A percentile compares a stretch with the other conserved stretches of the same genome.
Evolutionary conservation across 2,797 vertebrate genomes (phyloP).

Genomic region (Chrysocyon brachyurus): DNA sequence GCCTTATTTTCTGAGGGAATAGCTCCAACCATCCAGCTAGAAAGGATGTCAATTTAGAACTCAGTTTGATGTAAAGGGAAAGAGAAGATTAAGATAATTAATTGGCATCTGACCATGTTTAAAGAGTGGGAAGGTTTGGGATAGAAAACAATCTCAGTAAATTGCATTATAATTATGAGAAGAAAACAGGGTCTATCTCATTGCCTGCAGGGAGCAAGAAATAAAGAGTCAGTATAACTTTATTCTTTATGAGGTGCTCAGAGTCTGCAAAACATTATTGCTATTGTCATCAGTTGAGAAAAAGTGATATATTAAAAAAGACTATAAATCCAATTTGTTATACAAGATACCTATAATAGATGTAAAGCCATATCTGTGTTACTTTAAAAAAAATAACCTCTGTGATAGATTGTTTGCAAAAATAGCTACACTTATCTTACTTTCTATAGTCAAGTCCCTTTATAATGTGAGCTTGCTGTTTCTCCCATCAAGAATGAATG

Average conservation of each 20-base stretch:
- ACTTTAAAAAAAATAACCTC: neutral
- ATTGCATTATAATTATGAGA: conserved; percentile 82
- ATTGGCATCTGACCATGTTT: conserved; percentile 82
- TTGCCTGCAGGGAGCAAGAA: conserved; percentile 76
- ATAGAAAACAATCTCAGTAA: conserved; percentile 78
- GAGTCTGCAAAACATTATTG: conserved; percentile 69
- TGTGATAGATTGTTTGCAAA: conserved; percentile 25
- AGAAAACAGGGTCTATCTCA: conserved; percentile 71
- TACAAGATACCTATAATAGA: conserved; percentile 22
- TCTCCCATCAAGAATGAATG: neutral
- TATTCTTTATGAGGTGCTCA: conserved; percentile 74
- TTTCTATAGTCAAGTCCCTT: neutral
- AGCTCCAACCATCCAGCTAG: conserved; percentile 73
- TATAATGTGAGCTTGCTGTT: neutral
- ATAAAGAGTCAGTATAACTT: conserved; percentile 72
- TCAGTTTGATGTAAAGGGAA: conserved; percentile 79
- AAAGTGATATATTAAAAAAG: conserved; percentile 68
- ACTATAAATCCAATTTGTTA: conserved; percentile 63
- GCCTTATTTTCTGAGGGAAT: conserved; percentile 78
- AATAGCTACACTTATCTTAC: neutral
- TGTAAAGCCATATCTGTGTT: conserved; percentile 25
- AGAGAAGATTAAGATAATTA: conserved; percentile 83
- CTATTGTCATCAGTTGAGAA: conserved; percentile 55
- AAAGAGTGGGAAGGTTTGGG: conserved; percentile 74
- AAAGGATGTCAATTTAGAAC: conserved; percentile 81